Evolutionary conservation across 2,113 vertebrate genomes (phyloP), one percentile per base, ranked within the genome.

Genomic region (Lipotes vexillifer): DNA sequence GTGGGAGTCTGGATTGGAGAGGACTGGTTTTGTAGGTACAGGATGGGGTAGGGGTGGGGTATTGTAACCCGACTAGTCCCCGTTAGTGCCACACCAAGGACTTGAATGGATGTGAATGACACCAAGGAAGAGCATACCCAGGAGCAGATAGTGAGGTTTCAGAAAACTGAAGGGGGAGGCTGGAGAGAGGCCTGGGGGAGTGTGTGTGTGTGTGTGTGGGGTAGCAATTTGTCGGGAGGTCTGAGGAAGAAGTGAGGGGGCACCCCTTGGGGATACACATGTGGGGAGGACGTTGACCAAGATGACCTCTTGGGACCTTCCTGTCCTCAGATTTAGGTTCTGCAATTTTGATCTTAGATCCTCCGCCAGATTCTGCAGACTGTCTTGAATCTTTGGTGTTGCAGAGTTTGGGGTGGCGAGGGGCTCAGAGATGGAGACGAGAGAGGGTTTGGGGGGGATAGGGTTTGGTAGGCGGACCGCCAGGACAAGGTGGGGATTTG

Each of bases 11-110:
- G 18, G 29, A 1, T 71, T 10, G 71, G 29, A 57, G 18, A 15
- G 33, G 18, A 71, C 6, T 1, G 18, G 55, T 31, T 14, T 1
- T 44, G 3, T 3, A 2, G 41, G 12, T 52, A 2, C 1, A 2
- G 21, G 63, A 17, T 10, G 44, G 65, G 5, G 69, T 10, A 0
- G 17, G 49, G 74, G 2, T 27, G 4, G 46, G 46, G 31, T 14
- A 10, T 38, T 15, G 74, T 36, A 23, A 44, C 20, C 52, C 15
- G 1, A 7, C 29, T 57, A 1, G 57, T n/a, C 77, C n/a, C 44
- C 5, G 7, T 44, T 63, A 72, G 20, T 38, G 8, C 27, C 52
- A 5, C 33, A 13, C 44, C 15, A 1, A 61, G 57, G n/a, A 36
- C n/a, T 61, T 82, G 74, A 86, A 7, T 27, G 25, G 52, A 55